Evolutionary conservation across 2,888 invertebrate genomes (phyloP), one percentile per base, ranked within the genome.

Genomic region (Aphodius sticticus): DNA sequence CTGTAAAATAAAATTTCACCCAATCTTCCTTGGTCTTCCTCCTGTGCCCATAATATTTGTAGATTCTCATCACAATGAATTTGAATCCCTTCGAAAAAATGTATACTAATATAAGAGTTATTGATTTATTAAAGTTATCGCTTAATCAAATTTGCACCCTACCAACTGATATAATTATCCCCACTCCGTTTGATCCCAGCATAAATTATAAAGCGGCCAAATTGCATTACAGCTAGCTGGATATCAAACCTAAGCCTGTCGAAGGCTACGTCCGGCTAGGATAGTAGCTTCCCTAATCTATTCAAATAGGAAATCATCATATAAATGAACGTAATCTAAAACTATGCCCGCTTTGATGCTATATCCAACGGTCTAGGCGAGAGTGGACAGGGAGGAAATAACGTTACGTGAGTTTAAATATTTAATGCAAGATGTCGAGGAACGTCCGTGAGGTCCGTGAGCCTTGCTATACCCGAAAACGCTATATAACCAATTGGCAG

Each of bases 401-500:
- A 76, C 78, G 70, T 78, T 78, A 75, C 76, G 74, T 78, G 37
- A 77, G 72, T 77, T 77, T 77, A 76, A 81, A 81, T 81, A 81
- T 77, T 79, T 77, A 77, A 80, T 74, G 77, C 26, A 72, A 74
- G 70, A 37, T 70, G 75, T 77, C 74, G 77, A 78, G 77, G 75
- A 77, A 75, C 35, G 69, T 79, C 72, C 76, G 76, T 69, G 69
- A 69, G 37, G 77, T 76, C 16, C 16, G 76, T n/a, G 79, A 76
- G 76, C 70, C 72, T 78, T 76, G 77, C 70, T 79, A 74, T 79
- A 36, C 69, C 76, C 75, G 70, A 70, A 79, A 78, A 70, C 79
- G 80, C 53, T 82, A 78, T 83, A 84, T 83, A 81, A 83, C 82
- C 83, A 82, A 82, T 84, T 82, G 83, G 82, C 82, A 84, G 86